Percentiles rank a stretch among this genome's conserved stretches.
Evolutionary conservation across 23 tunicate species (phyloP).

Genomic region (Styela plicata): DNA sequence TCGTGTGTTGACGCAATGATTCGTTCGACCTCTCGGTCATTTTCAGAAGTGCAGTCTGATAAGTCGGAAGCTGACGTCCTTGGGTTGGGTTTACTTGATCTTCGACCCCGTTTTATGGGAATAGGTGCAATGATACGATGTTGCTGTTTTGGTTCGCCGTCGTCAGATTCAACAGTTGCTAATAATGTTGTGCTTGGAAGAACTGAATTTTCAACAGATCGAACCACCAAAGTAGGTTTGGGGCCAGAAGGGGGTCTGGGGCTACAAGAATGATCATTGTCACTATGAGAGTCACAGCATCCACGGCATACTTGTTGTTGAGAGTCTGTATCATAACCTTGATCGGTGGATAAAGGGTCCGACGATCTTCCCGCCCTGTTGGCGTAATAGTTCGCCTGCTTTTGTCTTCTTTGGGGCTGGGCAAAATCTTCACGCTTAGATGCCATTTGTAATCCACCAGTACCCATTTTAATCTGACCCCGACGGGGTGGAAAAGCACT

Average conservation of each 20-base stretch:
- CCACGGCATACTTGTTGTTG: constrained; percentile 40
- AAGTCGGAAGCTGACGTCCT: constrained; percentile 23
- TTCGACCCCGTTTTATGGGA: not conserved
- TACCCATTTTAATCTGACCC: constrained; percentile 25
- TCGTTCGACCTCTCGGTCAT: constrained; percentile 77
- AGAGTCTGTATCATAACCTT: constrained; percentile 93
- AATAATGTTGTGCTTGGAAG: not conserved
- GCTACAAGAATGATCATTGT: constrained; percentile 26
- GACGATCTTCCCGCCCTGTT: constrained; percentile 43
- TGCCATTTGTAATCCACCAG: not conserved
- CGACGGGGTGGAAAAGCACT: constrained; percentile 3
- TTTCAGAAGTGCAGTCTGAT: constrained; percentile 65
- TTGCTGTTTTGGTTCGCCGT: not conserved
- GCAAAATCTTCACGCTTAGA: not conserved
- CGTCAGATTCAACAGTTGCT: constrained; percentile 7
- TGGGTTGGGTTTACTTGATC: not conserved
- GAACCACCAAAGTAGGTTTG: constrained; percentile 18
- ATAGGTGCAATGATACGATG: constrained; percentile 1
- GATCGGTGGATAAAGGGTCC: constrained; percentile 91
- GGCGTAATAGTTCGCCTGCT: not conserved
- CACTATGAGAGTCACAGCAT: constrained; percentile 28
- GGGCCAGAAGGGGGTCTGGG: constrained; percentile 4
- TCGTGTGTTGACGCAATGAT: constrained; percentile 29
- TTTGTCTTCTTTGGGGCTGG: constrained; percentile 12
- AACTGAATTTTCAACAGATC: constrained; percentile 4